Conservation (phyloP, 2,113 vertebrate genomes). For the Trogon surrucura region DNA sequence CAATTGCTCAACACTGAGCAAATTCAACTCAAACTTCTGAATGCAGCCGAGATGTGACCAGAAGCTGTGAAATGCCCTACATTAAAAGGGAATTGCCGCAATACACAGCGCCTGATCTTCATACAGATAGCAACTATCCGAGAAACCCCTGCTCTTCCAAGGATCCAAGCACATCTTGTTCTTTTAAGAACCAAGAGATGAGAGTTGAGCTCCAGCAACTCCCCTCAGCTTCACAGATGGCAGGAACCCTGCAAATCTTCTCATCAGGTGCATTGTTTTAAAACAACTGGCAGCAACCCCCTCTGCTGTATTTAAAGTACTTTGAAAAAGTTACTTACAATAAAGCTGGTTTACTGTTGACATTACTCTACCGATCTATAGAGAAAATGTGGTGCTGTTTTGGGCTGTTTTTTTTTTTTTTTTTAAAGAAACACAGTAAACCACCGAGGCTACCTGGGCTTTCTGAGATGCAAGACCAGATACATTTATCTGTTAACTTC, state of each 20-base stretch:
- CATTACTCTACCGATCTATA: neutral
- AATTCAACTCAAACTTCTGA: neutral
- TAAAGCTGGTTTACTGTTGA: neutral
- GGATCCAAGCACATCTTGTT: neutral
- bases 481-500: neutral
- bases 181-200: neutral
- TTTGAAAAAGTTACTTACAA: neutral
- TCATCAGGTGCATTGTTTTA: fast-evolving
- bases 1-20: fast-evolving
- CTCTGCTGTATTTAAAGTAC: neutral
- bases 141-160: neutral
- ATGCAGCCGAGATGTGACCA: fast-evolving
- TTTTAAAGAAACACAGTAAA: neutral
- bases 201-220: neutral
- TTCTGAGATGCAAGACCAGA: neutral
- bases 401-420: too few species aligned
- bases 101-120: neutral
- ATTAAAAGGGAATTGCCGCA: neutral
- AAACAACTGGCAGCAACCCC: neutral
- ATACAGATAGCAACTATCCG: neutral
- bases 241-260: neutral
- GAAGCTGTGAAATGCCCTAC: neutral
- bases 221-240: too few species aligned
- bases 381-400: neutral
- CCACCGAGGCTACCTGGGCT: neutral